Conservation (phyloP, 2,888 invertebrate genomes). For the Mamestra brassicae region DNA sequence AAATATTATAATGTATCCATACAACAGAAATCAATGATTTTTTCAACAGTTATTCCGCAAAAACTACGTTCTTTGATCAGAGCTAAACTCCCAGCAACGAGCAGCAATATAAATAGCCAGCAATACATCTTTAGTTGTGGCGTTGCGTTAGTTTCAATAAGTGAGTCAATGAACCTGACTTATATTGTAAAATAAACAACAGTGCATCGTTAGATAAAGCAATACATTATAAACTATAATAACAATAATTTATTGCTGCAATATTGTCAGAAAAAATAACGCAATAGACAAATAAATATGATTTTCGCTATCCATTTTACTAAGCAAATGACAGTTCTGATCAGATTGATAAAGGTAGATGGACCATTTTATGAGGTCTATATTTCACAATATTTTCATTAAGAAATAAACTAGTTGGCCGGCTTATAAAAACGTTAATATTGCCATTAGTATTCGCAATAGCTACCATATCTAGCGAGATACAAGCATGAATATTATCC, state of each 20-base stretch:
- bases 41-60: not conserved
- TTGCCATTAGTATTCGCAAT: constrained; percentile 27
- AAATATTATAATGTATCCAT: not conserved
- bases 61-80: not conserved
- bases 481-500: not conserved
- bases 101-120: constrained; percentile 5
- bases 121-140: constrained; percentile 4
- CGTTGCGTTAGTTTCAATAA: constrained; percentile 30
- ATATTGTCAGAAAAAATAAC: constrained; percentile 1
- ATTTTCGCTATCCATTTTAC: no score
- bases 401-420: constrained; percentile 34
- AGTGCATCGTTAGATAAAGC: constrained; percentile 4
- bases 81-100: constrained; percentile 6
- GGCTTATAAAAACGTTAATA: constrained; percentile 32
- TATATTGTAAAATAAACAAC: constrained; percentile 47
- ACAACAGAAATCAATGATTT: not conserved
- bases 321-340: no score
- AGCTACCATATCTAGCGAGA: constrained; percentile 14
- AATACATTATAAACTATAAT: constrained; percentile 21
- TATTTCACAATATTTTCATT: constrained; percentile 16
- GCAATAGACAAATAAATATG: no score
- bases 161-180: constrained; percentile 46
- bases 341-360: no score
- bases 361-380: not conserved
- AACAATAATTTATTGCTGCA: constrained; percentile 17